phyloP scores from a whole-genome alignment of 2,797 vertebrate species.

The Schizothorax lantsangensis region DNA sequence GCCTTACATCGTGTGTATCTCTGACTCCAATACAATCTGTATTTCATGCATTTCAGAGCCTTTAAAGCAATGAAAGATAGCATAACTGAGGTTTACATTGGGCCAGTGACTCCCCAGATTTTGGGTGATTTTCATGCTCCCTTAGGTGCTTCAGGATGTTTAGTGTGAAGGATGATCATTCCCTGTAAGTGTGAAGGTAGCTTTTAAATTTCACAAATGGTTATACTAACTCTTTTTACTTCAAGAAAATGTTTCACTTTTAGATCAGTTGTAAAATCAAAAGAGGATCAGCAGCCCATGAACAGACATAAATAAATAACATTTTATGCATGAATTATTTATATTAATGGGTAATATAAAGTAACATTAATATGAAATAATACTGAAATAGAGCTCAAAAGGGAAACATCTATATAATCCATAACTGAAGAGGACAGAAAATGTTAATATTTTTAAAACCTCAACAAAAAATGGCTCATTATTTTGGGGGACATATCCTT shows the following conservation, averaged over 20 bases:
- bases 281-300: background rate
- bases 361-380: background rate
- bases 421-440: background rate
- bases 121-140: background rate
- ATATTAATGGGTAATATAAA: background rate
- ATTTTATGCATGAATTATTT: slow-evolving; percentile 11
- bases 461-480: background rate
- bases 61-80: slow-evolving; percentile 35
- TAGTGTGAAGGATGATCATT: slow-evolving; percentile 18
- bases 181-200: background rate
- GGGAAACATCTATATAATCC: background rate
- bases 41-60: slow-evolving; percentile 48
- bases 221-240: background rate
- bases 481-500: background rate
- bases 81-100: slow-evolving; percentile 17
- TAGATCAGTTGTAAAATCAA: background rate
- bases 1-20: slow-evolving; percentile 31
- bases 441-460: background rate
- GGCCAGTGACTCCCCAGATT: slow-evolving; percentile 4
- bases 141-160: slow-evolving; percentile 8
- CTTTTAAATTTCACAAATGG: background rate
- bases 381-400: background rate
- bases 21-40: slow-evolving; percentile 39
- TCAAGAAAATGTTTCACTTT: background rate
- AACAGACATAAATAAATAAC: slow-evolving; percentile 6